phyloP scores from a whole-genome alignment of 1,140 invertebrate genomes.

The Brachionus paranguensis region DNA sequence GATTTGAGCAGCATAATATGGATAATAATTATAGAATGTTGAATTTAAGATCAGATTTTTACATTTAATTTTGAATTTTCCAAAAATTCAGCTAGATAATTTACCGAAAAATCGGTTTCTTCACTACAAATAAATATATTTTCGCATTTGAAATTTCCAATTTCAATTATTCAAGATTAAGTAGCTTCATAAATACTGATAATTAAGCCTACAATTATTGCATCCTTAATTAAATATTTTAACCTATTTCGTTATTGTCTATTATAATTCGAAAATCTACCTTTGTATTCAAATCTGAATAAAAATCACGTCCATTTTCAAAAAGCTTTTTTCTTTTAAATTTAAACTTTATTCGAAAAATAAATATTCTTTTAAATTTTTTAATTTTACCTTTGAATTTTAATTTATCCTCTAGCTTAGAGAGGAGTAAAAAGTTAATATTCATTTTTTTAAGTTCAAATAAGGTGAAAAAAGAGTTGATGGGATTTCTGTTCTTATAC shows the following conservation, averaged over 20 bases:
- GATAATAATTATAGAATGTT: background rate
- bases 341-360: background rate
- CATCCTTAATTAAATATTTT: background rate
- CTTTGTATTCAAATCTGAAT: background rate
- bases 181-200: background rate
- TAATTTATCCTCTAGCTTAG: too few species aligned
- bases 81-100: background rate
- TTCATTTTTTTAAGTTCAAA: too few species aligned
- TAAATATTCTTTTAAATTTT: background rate
- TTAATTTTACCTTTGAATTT: too few species aligned
- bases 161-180: background rate
- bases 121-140: background rate
- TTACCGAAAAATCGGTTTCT: background rate
- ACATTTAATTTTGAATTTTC: background rate
- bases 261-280: too few species aligned
- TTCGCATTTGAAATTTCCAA: background rate
- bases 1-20: background rate
- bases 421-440: too few species aligned
- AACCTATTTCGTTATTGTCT: too few species aligned
- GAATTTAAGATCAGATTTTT: background rate
- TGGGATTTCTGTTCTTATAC: too few species aligned
- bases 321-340: background rate
- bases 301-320: background rate
- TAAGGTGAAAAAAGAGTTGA: too few species aligned
- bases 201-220: background rate